phyloP scores from a whole-genome alignment of 1,140 invertebrate genomes.

The Orchestia grillus region DNA sequence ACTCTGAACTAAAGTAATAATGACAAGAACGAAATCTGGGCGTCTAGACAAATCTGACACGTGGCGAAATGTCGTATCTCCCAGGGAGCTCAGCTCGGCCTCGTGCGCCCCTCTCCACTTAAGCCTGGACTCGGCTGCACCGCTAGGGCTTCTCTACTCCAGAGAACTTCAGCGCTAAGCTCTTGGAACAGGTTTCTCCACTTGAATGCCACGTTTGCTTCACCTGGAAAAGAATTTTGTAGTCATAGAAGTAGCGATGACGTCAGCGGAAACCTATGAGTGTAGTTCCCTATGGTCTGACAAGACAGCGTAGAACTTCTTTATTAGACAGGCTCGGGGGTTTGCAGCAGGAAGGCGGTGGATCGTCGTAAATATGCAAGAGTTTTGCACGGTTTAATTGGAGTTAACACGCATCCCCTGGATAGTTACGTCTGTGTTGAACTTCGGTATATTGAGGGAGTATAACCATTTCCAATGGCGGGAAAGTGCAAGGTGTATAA shows the following conservation, averaged over 20 bases:
- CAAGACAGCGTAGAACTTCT: not conserved
- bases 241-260: not conserved
- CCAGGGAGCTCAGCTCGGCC: not conserved
- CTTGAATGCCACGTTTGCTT: not conserved
- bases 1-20: not conserved
- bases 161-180: not conserved
- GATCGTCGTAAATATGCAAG: not conserved
- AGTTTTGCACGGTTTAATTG: not conserved
- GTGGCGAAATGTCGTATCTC: not conserved
- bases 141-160: not conserved
- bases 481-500: conserved; percentile 32
- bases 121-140: not conserved
- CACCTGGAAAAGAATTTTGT: not conserved
- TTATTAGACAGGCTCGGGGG: not conserved
- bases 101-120: not conserved
- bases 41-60: not conserved
- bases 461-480: not conserved
- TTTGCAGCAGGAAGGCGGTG: not conserved
- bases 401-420: not conserved
- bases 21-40: not conserved
- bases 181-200: not conserved
- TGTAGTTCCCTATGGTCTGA: not conserved
- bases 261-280: not conserved
- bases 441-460: not conserved
- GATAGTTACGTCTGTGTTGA: not conserved